Conservation (phyloP, 2,113 vertebrate species). For the Pteruthius melanotis region DNA sequence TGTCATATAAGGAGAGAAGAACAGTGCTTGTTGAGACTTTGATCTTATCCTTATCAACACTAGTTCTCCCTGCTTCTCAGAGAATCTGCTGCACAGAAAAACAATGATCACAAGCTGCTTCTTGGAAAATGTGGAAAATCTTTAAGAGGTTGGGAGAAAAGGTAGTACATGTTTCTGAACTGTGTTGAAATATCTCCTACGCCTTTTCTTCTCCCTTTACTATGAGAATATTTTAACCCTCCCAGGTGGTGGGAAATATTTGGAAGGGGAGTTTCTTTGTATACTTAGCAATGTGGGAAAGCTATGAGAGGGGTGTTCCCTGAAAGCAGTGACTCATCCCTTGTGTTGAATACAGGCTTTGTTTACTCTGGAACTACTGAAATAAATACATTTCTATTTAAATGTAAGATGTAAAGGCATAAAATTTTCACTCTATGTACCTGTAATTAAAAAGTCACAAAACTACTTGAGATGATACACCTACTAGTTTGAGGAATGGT, state of each 20-base stretch:
- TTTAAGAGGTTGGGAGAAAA: background rate
- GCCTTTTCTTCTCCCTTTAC: background rate
- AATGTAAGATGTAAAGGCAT: too few species aligned
- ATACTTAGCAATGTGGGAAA: constrained; percentile 35
- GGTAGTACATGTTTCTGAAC: background rate
- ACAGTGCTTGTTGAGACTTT: background rate
- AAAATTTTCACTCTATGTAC: background rate
- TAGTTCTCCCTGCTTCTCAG: background rate
- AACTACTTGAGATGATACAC: background rate
- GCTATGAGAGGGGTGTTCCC: constrained; percentile 16
- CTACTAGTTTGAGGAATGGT: background rate
- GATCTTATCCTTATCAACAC: constrained; percentile 1
- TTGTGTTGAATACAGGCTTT: background rate
- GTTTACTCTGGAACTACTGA: background rate
- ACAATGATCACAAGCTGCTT: background rate
- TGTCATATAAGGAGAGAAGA: background rate
- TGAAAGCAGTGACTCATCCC: constrained; percentile 37
- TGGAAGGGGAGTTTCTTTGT: constrained; percentile 29
- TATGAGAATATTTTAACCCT: background rate
- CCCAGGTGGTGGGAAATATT: constrained; percentile 24
- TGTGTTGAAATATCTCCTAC: background rate
- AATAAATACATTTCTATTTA: background rate
- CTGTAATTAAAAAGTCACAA: background rate
- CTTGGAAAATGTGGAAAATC: background rate
- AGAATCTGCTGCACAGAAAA: background rate